Conservation (phyloP, 2,888 invertebrate species). For the Ectropis crepuscularia region DNA sequence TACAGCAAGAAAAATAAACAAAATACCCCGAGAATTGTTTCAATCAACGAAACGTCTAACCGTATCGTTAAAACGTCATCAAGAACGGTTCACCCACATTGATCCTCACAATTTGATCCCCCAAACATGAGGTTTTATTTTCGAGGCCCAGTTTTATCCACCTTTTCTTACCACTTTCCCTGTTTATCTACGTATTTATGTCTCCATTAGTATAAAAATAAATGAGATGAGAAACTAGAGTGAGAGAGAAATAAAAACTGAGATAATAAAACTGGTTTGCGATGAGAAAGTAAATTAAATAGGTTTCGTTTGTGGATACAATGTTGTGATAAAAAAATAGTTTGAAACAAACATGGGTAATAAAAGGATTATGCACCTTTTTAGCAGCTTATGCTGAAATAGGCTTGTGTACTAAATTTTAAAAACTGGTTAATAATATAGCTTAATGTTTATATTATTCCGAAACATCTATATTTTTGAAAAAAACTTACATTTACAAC, state of each 20-base stretch:
- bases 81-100: conserved; percentile 7
- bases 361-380: too few relatives aligned
- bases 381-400: too few relatives aligned
- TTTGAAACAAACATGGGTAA: neutral
- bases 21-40: neutral
- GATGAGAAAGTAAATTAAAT: neutral
- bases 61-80: conserved; percentile 3
- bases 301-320: neutral
- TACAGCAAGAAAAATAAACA: neutral
- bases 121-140: conserved; percentile 5
- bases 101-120: neutral
- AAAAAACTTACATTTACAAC: too few relatives aligned
- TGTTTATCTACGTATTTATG: conserved; percentile 1
- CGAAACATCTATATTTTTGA: too few relatives aligned
- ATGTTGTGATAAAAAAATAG: neutral
- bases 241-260: conserved; percentile 2
- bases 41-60: neutral
- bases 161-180: neutral
- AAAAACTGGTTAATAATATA: too few relatives aligned
- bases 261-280: neutral
- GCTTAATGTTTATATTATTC: too few relatives aligned
- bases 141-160: neutral
- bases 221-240: neutral
- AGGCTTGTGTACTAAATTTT: too few relatives aligned
- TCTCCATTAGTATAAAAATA: conserved; percentile 2